Evolutionary conservation across 64 coral and sea anemone species (phyloP).

Genomic region (Anthopleura sola): DNA sequence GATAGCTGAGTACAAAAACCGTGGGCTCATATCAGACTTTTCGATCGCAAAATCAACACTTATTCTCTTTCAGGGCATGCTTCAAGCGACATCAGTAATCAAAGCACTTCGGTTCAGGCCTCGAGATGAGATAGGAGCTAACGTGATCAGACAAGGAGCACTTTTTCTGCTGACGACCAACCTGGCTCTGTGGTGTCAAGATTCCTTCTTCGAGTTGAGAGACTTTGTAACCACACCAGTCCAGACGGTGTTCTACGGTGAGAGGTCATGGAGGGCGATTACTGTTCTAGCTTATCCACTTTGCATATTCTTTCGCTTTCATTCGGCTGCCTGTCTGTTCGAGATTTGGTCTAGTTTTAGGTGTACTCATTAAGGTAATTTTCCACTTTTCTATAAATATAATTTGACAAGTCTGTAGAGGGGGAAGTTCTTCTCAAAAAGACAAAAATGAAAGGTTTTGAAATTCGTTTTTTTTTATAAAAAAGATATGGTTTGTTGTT

Average conservation of each 20-base stretch:
- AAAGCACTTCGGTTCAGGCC: constrained; percentile 89
- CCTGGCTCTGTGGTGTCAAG: constrained; percentile 86
- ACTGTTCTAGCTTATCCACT: constrained; percentile 89
- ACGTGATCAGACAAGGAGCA: constrained; percentile 85
- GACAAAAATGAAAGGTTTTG: neutral
- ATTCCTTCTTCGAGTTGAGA: constrained; percentile 90
- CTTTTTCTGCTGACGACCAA: constrained; percentile 91
- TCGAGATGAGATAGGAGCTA: constrained; percentile 83
- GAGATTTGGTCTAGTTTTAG: constrained; percentile 96
- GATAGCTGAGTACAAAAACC: constrained; percentile 87
- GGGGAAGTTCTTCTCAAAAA: neutral
- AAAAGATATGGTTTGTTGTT: neutral
- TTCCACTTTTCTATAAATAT: neutral
- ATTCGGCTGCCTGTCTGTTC: constrained; percentile 92
- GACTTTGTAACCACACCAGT: constrained; percentile 81
- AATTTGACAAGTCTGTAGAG: neutral
- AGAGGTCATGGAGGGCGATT: constrained; percentile 90
- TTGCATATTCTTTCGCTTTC: constrained; percentile 95
- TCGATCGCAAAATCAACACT: constrained; percentile 77
- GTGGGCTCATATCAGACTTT: constrained; percentile 60
- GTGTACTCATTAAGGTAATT: constrained; percentile 20
- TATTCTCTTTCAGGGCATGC: constrained; percentile 76
- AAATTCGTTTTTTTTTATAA: neutral
- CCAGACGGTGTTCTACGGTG: constrained; percentile 91
- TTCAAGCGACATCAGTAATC: constrained; percentile 89